phyloP scores from a whole-genome alignment of 2,888 invertebrate genomes.

The Apotomis betuletana region DNA sequence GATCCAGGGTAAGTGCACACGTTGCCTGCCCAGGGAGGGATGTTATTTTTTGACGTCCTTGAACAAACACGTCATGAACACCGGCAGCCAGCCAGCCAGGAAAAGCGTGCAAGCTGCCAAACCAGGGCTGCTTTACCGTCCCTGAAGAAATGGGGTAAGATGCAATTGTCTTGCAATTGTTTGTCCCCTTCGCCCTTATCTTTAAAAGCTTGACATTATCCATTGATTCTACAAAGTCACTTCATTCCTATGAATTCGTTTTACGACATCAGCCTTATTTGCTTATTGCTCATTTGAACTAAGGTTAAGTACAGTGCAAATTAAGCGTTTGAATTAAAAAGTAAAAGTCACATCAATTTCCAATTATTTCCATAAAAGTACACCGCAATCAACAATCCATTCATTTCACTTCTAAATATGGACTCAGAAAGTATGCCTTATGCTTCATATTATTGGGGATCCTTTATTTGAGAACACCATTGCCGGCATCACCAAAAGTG shows the following conservation, averaged over 20 bases:
- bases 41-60: too few relatives aligned
- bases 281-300: not conserved
- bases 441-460: not conserved
- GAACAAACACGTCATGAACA: too few relatives aligned
- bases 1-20: constrained; percentile 71
- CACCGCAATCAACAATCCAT: not conserved
- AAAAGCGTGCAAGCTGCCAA: not conserved
- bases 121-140: not conserved
- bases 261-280: too few relatives aligned
- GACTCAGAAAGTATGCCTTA: constrained; percentile 15
- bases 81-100: not conserved
- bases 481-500: not conserved
- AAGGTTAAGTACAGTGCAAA: not conserved
- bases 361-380: constrained; percentile 18
- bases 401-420: constrained; percentile 5
- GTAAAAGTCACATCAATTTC: constrained; percentile 12
- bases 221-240: too few relatives aligned
- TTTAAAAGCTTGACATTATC: too few relatives aligned
- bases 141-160: too few relatives aligned
- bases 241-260: too few relatives aligned
- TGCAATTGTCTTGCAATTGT: too few relatives aligned
- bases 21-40: constrained; percentile 72
- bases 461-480: not conserved
- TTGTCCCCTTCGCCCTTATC: too few relatives aligned
- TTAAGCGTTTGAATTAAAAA: not conserved